Base-by-base conservation (phyloP, 2,113 vertebrate species). In the Phocoena phocoena region DNA sequence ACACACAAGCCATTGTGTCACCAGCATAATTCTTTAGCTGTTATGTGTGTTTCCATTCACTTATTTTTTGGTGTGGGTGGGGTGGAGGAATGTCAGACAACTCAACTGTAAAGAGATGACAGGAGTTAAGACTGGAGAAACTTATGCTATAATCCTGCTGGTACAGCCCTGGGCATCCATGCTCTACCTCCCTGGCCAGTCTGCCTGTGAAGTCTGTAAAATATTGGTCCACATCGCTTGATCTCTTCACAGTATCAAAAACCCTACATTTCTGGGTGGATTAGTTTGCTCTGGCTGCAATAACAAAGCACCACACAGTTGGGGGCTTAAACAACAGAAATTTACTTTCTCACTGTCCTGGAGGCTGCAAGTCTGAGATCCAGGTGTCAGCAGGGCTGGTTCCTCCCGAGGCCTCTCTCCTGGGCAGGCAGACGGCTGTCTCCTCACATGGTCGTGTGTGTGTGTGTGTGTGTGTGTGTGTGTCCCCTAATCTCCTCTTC, bases 131-230 rank as follows among this genome's bases (percentile, higher is more conserved):
- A 11, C 0, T 5, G 41, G 21, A 31, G 31, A n/a, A 28, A 18
- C 5, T 3, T 23, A 12, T 0, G 0, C 0, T 0, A 68, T 9
- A 1, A 5, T 13, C 31, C 70, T 58, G 14, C 11, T 0, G 67
- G 5, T 4, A 28, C 23, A 9, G 47, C 17, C 36, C 44, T 41
- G 7, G 18, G 44, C 31, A 0, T 2, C n/a, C 38, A 1, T 12
- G 2, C 4, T 26, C 0, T 6, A 6, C 74, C 17, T 33, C 44
- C 74, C 17, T 12, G 44, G 74, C 47, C 28, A 6, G 44, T 33
- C 8, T 62, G 47, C 47, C 47, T 8, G 31, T 20, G 14, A 60
- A 26, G 44, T 20, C 58, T 53, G 14, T 38, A 41, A n/a, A 63
- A 23, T 1, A 1, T 2, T 10, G 2, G 28, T 8, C 41, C 21